Conservation (phyloP, 2,113 vertebrate genomes). For the Sinocyclocheilus rhinocerous region DNA sequence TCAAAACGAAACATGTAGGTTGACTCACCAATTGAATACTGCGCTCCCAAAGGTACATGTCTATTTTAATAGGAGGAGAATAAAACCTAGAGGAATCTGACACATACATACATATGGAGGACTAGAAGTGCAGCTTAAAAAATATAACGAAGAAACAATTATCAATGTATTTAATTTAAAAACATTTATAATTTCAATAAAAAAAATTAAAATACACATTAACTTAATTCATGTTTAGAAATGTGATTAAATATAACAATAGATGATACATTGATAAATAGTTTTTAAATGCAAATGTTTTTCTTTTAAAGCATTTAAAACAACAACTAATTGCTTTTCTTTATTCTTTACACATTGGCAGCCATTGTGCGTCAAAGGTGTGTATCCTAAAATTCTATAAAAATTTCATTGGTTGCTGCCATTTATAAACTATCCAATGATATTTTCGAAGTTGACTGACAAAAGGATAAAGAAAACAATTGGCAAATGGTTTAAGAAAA, state of each 20-base stretch:
- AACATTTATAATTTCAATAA: neutral
- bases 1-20: slow-evolving; percentile 51
- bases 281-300: neutral
- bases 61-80: slow-evolving; percentile 35
- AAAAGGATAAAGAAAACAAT: neutral
- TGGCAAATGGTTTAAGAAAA: neutral
- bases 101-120: neutral
- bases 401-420: neutral
- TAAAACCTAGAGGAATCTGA: neutral
- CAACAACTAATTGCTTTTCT: neutral
- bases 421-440: neutral
- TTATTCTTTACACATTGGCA: neutral
- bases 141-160: neutral
- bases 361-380: neutral
- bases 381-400: neutral
- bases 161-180: neutral
- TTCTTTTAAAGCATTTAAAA: neutral
- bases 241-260: neutral
- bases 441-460: neutral
- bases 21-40: slow-evolving; percentile 61
- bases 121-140: neutral
- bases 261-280: neutral
- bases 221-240: neutral
- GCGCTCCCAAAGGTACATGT: slow-evolving; percentile 20
- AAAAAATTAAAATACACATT: too few relatives aligned